These are phyloP conservation scores for Caenorhabditis sp. DNA, from an alignment of 2,888 invertebrate species.

Conservation along the genomic window DNA sequence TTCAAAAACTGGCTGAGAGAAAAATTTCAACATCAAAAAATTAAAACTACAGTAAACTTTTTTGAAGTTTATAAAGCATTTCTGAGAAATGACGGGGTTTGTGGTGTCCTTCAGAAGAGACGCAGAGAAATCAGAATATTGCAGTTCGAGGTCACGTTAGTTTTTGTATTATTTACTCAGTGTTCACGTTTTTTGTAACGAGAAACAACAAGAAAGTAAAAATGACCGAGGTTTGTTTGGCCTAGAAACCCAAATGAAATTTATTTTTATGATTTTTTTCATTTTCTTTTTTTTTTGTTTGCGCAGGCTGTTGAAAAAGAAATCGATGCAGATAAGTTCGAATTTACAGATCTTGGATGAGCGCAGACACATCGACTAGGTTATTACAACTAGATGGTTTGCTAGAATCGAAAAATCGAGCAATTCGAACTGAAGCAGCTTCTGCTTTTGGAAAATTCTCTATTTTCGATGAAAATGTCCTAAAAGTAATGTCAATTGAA, in stretches of 20 bases:
- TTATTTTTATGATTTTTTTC: not conserved
- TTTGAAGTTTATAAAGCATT: too few species aligned
- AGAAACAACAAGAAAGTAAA: not conserved
- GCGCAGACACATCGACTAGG: conserved; percentile 33
- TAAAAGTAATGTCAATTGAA: too few species aligned
- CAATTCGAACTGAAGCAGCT: conserved; percentile 63
- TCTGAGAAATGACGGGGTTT: too few species aligned
- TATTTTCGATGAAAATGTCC: conserved; percentile 49
- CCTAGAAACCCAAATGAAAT: not conserved
- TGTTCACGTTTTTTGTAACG: not conserved
- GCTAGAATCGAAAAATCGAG: conserved; percentile 64
- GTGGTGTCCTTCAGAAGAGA: too few species aligned
- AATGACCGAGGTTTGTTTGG: not conserved
- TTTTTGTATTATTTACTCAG: too few species aligned
- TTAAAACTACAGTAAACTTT: too few species aligned
- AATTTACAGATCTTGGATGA: conserved; percentile 13
- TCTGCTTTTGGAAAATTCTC: conserved; percentile 55
- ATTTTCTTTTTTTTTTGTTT: not conserved
- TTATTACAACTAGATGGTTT: conserved; percentile 58
- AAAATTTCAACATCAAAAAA: too few species aligned
- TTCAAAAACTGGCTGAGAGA: too few species aligned
- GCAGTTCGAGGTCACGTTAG: too few species aligned
- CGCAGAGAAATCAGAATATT: too few species aligned
- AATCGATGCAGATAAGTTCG: not conserved
- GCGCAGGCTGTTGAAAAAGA: not conserved